Conservation (phyloP, 2,797 vertebrate genomes). For the Cercopithecus mitis region DNA sequence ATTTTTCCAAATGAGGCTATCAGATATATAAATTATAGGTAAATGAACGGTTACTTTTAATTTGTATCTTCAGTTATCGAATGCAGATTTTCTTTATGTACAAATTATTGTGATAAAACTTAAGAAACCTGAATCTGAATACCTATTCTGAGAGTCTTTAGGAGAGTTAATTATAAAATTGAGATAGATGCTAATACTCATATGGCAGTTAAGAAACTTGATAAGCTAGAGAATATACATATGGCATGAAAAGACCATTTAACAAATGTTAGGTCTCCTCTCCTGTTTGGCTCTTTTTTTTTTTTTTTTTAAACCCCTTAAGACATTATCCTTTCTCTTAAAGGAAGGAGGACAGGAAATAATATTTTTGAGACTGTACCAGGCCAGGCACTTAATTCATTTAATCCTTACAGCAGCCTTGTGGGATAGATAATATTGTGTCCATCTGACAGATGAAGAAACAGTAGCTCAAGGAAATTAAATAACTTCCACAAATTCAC, state of each 20-base stretch:
- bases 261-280: not conserved
- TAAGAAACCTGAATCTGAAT: not conserved
- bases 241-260: not conserved
- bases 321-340: not conserved
- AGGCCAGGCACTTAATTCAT: not conserved
- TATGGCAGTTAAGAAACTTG: not conserved
- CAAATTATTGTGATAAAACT: not conserved
- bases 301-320: not conserved
- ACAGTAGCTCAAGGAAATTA: not conserved
- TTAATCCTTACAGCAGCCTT: not conserved
- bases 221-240: not conserved
- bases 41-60: not conserved
- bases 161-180: not conserved
- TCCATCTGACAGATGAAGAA: not conserved
- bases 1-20: not conserved
- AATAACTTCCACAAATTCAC: not conserved
- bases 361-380: not conserved
- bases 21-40: not conserved
- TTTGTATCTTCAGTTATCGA: not conserved
- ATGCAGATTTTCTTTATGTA: not conserved
- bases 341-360: not conserved
- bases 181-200: not conserved
- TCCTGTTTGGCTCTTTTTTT: not conserved
- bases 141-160: not conserved
- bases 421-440: not conserved